phyloP scores from a whole-genome alignment of 2,113 vertebrate genomes.

The Physeter macrocephalus region DNA sequence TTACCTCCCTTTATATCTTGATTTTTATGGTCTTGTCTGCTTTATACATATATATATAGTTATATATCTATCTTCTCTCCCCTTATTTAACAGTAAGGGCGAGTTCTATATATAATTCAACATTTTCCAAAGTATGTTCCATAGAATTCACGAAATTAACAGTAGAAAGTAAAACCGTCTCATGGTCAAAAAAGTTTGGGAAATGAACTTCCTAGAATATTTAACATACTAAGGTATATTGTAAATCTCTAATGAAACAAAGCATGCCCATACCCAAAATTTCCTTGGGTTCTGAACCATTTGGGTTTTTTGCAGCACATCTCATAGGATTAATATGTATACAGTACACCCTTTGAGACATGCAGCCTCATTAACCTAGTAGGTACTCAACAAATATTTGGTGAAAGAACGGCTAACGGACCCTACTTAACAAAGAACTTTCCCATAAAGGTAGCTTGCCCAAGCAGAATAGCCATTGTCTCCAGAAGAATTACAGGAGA shows the following conservation, averaged over 20 bases:
- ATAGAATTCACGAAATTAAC: not conserved
- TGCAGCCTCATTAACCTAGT: not conserved
- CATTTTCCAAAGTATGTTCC: not conserved
- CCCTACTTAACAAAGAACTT: not conserved
- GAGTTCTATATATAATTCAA: not conserved
- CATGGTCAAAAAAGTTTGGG: not conserved
- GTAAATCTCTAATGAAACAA: not conserved
- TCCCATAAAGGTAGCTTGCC: not conserved
- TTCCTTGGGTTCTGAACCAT: not conserved
- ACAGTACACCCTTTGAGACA: not conserved
- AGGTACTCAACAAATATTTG: constrained; percentile 4
- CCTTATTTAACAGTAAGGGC: not conserved
- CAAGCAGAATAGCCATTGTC: not conserved
- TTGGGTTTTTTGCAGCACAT: not conserved
- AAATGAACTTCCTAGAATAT: constrained; percentile 14
- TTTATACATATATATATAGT: not conserved
- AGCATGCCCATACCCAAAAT: not conserved
- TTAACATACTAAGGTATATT: not conserved
- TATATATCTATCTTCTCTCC: not conserved
- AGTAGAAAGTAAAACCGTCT: not conserved
- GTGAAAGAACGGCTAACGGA: not conserved
- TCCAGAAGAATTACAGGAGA: not conserved
- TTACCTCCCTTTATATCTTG: not conserved
- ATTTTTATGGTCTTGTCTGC: not conserved
- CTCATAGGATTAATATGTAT: not conserved